Evolutionary conservation across 2,888 invertebrate genomes (phyloP).

Genomic region (Netelia inedita): DNA sequence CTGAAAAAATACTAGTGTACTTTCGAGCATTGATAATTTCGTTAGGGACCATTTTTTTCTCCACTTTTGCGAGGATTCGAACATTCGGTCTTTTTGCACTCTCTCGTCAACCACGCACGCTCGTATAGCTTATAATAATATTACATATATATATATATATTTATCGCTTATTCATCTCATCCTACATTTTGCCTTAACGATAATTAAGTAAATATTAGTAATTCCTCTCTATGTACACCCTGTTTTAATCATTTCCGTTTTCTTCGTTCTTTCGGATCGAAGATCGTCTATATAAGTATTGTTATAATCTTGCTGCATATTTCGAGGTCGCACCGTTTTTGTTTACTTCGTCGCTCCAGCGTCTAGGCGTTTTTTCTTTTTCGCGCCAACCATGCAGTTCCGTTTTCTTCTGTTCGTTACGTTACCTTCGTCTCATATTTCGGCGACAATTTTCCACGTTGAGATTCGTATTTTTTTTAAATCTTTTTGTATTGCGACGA

Average conservation of each 20-base stretch:
- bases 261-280: slow-evolving; percentile 44
- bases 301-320: slow-evolving; percentile 55
- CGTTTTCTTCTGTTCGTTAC: not conserved
- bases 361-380: not conserved
- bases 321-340: slow-evolving; percentile 50
- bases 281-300: slow-evolving; percentile 58
- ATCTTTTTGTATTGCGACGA: slow-evolving; percentile 14
- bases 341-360: slow-evolving; percentile 12
- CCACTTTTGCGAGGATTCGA: slow-evolving; percentile 43
- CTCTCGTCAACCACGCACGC: not conserved
- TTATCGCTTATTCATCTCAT: slow-evolving; percentile 66
- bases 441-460: slow-evolving; percentile 16
- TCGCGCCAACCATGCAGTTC: not conserved
- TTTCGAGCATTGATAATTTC: slow-evolving; percentile 69
- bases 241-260: slow-evolving; percentile 75
- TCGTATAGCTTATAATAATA: not conserved
- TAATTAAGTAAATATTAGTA: slow-evolving; percentile 85
- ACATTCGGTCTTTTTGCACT: slow-evolving; percentile 36
- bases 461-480: slow-evolving; percentile 28
- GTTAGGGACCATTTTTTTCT: slow-evolving; percentile 47
- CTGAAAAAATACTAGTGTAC: slow-evolving; percentile 71
- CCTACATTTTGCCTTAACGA: slow-evolving; percentile 75
- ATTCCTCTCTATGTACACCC: slow-evolving; percentile 84
- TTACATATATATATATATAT: slow-evolving; percentile 61
- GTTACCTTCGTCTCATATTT: slow-evolving; percentile 13